Base-by-base conservation (phyloP, 2,797 vertebrate species). In the Coregonus sp. region DNA sequence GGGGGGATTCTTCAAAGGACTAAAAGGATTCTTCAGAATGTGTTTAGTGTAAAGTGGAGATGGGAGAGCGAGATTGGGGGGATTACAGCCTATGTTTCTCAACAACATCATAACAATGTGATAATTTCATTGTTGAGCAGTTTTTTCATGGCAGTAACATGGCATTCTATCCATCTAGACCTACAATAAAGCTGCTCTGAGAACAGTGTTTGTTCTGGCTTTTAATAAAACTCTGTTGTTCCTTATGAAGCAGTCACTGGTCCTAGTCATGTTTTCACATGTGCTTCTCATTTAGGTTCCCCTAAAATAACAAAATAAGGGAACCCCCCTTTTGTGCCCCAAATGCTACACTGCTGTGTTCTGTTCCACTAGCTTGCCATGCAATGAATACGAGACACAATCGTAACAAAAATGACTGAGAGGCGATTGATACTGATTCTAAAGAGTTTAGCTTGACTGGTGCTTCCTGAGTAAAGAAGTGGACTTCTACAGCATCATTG, bases 181-280 rank as follows among this genome's bases (percentile, higher is more conserved):
- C 6, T 52, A 67, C 75, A 86, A 83, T 73, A 81, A 72, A 85
- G 74, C 59, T 54, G 71, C 80, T 80, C 0, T 67, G 75, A 77
- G 68, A 69, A 37, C 6, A 4, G 29, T 15, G 16, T 29, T 1
- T 29, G 33, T 75, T 50, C 15, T 76, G 20, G n/a, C 20, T 12
- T 16, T 16, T 37, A 37, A 47, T 11, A 29, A 2, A 61, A 18
- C 72, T 40, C 37, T 68, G 50, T 12, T 67, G 11, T n/a, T 33
- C 9, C 33, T 47, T n/a, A n/a, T 9, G 20, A 74, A 74, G 40
- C 6, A 70, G 68, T 12, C 18, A 11, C 69, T 70, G 68, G 18
- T 18, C 33, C 33, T 11, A 35, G 63, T 7, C 59, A 31, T 56
- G 73, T 72, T 75, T 56, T 29, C 20, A 75, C 74, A 80, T 61